phyloP scores from a whole-genome alignment of 1,140 invertebrate species.

The Saccostrea echinata region DNA sequence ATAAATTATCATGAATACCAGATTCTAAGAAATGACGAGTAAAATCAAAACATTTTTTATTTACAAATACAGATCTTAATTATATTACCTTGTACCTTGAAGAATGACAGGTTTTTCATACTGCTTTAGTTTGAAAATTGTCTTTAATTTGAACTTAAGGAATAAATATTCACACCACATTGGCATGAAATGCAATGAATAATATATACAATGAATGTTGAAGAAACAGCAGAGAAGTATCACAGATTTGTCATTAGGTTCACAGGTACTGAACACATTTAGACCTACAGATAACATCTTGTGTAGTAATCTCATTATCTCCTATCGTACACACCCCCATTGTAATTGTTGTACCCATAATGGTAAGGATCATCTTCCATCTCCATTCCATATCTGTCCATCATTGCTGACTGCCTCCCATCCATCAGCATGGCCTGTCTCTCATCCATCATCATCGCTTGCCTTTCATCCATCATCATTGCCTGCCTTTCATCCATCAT shows the following conservation, averaged over 20 bases:
- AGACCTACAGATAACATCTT: background rate
- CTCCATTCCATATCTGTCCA: slow-evolving; percentile 4
- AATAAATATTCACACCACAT: too few species aligned
- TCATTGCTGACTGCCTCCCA: too few species aligned
- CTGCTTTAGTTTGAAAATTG: too few species aligned
- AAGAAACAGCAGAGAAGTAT: slow-evolving; percentile 7
- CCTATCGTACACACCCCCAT: background rate
- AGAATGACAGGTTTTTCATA: too few species aligned
- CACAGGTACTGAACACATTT: slow-evolving; percentile 11
- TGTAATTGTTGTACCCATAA: background rate
- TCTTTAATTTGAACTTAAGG: too few species aligned
- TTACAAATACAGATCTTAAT: too few species aligned
- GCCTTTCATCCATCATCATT: background rate
- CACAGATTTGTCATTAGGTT: slow-evolving; percentile 15
- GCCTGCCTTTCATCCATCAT: background rate
- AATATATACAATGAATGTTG: background rate
- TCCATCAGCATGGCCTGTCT: background rate
- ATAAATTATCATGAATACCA: too few species aligned
- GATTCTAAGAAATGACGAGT: too few species aligned
- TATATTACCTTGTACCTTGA: too few species aligned
- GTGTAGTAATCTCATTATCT: background rate
- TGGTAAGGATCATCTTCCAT: background rate
- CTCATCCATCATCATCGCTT: background rate
- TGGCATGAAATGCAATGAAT: background rate
- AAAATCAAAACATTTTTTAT: too few species aligned